phyloP scores from a whole-genome alignment of 1,140 invertebrate genomes.

The Zaprionus davidi region DNA sequence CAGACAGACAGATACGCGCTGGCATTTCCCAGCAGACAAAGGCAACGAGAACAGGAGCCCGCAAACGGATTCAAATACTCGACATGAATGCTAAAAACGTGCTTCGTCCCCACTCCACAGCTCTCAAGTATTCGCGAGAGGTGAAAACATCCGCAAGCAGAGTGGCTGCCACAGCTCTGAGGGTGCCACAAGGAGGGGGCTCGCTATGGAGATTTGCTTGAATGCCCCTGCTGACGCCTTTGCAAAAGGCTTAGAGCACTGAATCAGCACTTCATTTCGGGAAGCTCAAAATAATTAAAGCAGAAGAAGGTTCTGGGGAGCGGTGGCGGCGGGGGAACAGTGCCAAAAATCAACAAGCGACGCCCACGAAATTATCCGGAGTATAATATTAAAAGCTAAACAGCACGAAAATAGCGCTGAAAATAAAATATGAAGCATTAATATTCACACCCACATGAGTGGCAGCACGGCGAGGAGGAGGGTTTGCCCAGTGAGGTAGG shows the following conservation, averaged over 20 bases:
- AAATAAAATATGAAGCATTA: constrained; percentile 81
- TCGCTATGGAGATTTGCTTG: background rate
- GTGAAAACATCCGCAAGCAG: constrained; percentile 23
- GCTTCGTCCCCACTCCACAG: constrained; percentile 29
- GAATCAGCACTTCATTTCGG: constrained; percentile 49
- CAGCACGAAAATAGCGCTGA: constrained; percentile 56
- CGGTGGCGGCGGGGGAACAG: background rate
- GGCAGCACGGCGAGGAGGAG: background rate
- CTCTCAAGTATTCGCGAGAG: constrained; percentile 29
- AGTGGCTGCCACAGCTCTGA: background rate
- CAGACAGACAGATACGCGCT: constrained; percentile 33
- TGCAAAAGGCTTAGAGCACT: constrained; percentile 44
- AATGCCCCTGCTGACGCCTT: background rate
- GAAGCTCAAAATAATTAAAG: constrained; percentile 41
- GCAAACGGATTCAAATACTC: constrained; percentile 49
- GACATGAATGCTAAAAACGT: constrained; percentile 68
- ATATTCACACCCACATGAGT: constrained; percentile 72
- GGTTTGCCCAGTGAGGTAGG: background rate
- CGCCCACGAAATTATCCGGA: constrained; percentile 13
- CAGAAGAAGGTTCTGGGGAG: background rate
- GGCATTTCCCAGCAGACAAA: constrained; percentile 56
- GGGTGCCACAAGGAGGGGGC: background rate
- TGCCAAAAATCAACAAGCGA: constrained; percentile 61
- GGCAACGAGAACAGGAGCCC: constrained; percentile 2
- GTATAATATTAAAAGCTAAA: constrained; percentile 69